Evolutionary conservation across 2,113 vertebrate species (phyloP).

Genomic region (Psammodynastes pulverulentus): DNA sequence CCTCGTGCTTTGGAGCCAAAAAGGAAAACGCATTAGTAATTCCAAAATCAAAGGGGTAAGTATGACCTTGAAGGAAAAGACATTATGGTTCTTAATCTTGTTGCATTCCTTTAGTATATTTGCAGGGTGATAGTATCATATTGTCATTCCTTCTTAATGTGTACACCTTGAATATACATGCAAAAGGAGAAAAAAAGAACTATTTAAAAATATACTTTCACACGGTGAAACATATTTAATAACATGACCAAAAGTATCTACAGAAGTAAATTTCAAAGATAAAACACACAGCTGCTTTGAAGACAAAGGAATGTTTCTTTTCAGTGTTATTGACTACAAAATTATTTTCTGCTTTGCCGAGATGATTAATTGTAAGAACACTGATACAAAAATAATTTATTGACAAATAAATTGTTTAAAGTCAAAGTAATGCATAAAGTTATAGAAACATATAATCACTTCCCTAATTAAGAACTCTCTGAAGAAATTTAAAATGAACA

Average conservation of each 20-base stretch:
- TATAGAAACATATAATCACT: constrained; percentile 17
- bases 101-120: neutral
- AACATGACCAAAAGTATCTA: neutral
- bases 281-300: neutral
- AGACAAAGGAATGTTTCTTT: neutral
- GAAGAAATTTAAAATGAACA: neutral
- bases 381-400: constrained; percentile 23
- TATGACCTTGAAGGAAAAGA: neutral
- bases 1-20: neutral
- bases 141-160: neutral
- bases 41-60: neutral
- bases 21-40: neutral
- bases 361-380: neutral
- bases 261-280: neutral
- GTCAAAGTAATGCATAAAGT: constrained; percentile 10
- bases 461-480: neutral
- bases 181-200: neutral
- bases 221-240: neutral
- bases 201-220: neutral
- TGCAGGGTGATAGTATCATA: neutral
- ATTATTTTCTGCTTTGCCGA: neutral
- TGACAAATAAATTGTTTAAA: constrained; percentile 15
- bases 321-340: neutral
- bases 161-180: neutral
- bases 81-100: neutral